phyloP scores from a whole-genome alignment of 2,888 invertebrate species.

The Meghimatium bilineatum region DNA sequence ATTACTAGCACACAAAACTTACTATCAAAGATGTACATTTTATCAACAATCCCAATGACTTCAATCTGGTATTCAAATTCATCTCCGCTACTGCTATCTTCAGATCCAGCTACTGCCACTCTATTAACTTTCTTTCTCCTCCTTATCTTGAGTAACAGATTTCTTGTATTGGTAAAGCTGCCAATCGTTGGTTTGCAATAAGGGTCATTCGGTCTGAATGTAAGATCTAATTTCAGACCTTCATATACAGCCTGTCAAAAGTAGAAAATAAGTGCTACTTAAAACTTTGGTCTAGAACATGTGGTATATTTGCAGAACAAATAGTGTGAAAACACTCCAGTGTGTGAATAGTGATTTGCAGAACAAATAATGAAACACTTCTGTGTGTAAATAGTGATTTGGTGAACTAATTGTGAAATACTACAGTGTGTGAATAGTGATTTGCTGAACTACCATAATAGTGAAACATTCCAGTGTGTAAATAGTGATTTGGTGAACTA shows the following conservation, averaged over 20 bases:
- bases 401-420: too few species aligned
- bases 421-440: too few species aligned
- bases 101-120: background rate
- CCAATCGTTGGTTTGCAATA: slow-evolving; percentile 88
- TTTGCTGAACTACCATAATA: too few species aligned
- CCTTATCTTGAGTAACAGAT: slow-evolving; percentile 85
- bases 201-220: slow-evolving; percentile 85
- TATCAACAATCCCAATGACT: slow-evolving; percentile 76
- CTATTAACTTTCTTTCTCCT: slow-evolving; percentile 78
- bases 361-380: too few species aligned
- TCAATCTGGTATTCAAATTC: slow-evolving; percentile 69
- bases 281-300: too few species aligned
- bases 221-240: slow-evolving; percentile 78
- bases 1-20: slow-evolving; percentile 46
- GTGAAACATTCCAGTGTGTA: too few species aligned
- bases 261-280: background rate
- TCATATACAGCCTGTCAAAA: slow-evolving; percentile 23
- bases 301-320: too few species aligned
- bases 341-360: too few species aligned
- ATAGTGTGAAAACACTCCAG: too few species aligned
- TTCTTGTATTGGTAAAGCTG: slow-evolving; percentile 83
- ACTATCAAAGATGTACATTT: slow-evolving; percentile 77
- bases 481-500: too few species aligned
- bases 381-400: too few species aligned
- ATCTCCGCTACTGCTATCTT: background rate